phyloP scores from a whole-genome alignment of 2,888 invertebrate species.

The Tetrapedia diversipes region DNA sequence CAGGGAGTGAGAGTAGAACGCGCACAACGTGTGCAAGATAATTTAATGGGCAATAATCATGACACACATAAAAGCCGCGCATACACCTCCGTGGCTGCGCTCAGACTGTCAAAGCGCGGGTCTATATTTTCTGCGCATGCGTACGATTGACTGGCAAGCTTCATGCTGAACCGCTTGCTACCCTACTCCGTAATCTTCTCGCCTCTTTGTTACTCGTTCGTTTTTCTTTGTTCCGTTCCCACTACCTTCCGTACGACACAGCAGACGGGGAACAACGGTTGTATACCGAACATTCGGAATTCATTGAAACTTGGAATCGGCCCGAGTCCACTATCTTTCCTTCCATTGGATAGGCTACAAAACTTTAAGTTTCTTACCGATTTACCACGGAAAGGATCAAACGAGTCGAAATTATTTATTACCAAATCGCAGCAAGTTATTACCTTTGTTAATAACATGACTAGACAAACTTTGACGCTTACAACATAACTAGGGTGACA shows the following conservation, averaged over 20 bases:
- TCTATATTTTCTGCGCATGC: constrained; percentile 72
- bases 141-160: constrained; percentile 45
- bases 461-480: no score
- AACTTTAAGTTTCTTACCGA: not conserved
- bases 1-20: constrained; percentile 46
- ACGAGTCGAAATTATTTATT: no score
- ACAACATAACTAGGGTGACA: no score
- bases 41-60: constrained; percentile 73
- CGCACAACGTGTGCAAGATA: constrained; percentile 62
- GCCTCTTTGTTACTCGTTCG: constrained; percentile 1
- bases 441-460: no score
- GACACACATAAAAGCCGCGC: constrained; percentile 58
- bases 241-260: constrained; percentile 2
- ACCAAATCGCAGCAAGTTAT: no score
- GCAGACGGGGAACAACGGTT: constrained; percentile 13
- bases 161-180: constrained; percentile 23
- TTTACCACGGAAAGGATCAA: no score
- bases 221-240: constrained; percentile 1
- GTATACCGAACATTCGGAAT: constrained; percentile 24
- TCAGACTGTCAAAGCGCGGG: constrained; percentile 67
- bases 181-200: constrained; percentile 14
- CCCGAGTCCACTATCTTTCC: not conserved
- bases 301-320: constrained; percentile 26
- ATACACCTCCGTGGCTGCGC: constrained; percentile 52
- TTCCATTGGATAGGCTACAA: not conserved